Conservation (phyloP, 2,113 vertebrate genomes). For the Carettochelys insculpta region DNA sequence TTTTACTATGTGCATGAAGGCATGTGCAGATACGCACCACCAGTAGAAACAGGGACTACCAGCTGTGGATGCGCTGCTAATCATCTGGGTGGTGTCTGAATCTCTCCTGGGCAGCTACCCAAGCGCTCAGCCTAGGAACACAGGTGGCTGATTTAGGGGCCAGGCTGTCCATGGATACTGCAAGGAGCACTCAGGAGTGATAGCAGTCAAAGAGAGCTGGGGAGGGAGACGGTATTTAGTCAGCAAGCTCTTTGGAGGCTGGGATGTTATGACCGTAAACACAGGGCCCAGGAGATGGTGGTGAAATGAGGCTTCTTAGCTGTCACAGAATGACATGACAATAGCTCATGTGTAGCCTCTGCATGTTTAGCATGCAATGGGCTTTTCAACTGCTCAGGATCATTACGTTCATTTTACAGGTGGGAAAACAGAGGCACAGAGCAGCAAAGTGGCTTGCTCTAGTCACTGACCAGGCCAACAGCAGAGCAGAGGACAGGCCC, state of each 20-base stretch:
- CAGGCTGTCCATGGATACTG: background rate
- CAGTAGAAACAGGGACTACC: too few species aligned
- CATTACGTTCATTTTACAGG: background rate
- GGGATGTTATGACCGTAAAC: background rate
- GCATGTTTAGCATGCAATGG: too few species aligned
- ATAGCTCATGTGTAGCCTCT: background rate
- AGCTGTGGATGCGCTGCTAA: too few species aligned
- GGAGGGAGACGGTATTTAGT: background rate
- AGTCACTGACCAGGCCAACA: background rate
- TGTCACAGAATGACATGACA: background rate
- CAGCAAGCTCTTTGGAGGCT: background rate
- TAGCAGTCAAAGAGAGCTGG: background rate
- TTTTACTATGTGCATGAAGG: too few species aligned
- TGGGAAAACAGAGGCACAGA: background rate
- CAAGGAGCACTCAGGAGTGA: background rate
- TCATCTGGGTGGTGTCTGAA: too few species aligned
- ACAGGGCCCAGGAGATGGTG: too few species aligned
- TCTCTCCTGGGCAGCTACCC: too few species aligned
- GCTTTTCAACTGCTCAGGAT: background rate
- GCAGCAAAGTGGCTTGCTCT: background rate
- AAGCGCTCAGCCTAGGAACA: too few species aligned
- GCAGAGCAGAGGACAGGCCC: background rate
- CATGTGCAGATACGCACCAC: too few species aligned
- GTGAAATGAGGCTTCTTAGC: background rate
- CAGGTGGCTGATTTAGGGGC: background rate